phyloP scores from a whole-genome alignment of 2,113 vertebrate species.

The Micronycteris hirsuta region DNA sequence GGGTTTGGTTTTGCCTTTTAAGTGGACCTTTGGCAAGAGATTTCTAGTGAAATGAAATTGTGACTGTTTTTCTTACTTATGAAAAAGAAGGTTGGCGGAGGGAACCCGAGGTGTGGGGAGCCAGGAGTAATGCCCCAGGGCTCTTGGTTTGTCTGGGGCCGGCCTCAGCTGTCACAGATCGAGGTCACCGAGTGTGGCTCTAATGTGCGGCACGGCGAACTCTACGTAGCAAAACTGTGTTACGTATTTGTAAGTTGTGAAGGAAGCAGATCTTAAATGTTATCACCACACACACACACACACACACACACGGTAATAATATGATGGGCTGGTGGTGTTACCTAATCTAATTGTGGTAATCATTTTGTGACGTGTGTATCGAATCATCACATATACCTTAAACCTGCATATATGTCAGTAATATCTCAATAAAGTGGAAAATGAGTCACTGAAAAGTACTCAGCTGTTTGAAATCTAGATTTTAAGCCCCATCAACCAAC shows the following conservation, averaged over 20 bases:
- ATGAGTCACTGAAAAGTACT: not conserved
- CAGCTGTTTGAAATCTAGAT: not conserved
- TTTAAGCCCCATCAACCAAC: not conserved
- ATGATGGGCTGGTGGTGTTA: not conserved
- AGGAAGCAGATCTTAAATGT: not conserved
- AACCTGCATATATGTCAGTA: not conserved
- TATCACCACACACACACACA: not conserved
- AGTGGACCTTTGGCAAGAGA: conserved; percentile 1
- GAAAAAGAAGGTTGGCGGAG: not conserved
- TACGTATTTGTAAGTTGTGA: not conserved
- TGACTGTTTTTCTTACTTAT: not conserved
- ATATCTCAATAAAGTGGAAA: not conserved
- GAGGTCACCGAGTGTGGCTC: not conserved
- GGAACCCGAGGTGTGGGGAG: not conserved
- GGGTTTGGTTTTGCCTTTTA: not conserved
- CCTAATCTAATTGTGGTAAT: not conserved
- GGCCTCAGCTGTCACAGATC: not conserved
- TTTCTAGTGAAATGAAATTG: conserved; percentile 31
- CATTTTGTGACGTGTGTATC: not conserved
- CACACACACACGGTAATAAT: not conserved
- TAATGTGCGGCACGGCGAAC: not conserved
- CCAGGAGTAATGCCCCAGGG: not conserved
- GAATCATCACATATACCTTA: not conserved
- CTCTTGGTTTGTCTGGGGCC: not conserved
- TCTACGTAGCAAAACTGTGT: not conserved